A percentile compares a stretch with the other conserved stretches of the same genome.
Evolutionary conservation across 1,140 invertebrate species (phyloP).

Genomic region (Dendroctonus ponderosae): DNA sequence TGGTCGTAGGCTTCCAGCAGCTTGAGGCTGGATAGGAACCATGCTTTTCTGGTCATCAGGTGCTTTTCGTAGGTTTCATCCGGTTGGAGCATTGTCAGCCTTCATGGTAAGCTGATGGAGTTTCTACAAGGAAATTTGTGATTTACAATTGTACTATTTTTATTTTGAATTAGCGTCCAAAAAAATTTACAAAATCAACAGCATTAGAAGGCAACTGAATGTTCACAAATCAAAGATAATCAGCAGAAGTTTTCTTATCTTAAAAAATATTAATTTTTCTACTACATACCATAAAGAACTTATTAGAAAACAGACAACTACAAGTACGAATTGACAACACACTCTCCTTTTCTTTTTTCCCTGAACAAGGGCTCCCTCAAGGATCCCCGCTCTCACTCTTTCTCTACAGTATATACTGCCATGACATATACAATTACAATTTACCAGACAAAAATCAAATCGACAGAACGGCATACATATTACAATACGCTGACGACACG

Average conservation of each 20-base stretch:
- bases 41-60: conserved; percentile 50
- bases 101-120: conserved; percentile 3
- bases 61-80: conserved; percentile 66
- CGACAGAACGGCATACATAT: too few species aligned
- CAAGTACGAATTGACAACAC: too few species aligned
- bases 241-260: neutral
- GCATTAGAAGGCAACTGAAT: neutral
- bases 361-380: too few species aligned
- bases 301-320: too few species aligned
- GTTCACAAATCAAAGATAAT: neutral
- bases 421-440: too few species aligned
- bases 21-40: conserved; percentile 51
- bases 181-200: conserved; percentile 4
- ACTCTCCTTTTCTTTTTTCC: too few species aligned
- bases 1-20: conserved; percentile 62
- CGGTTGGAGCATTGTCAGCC: conserved; percentile 58
- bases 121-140: conserved; percentile 5
- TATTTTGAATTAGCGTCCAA: neutral
- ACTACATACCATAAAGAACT: too few species aligned
- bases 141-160: neutral
- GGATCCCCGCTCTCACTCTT: too few species aligned
- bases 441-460: too few species aligned
- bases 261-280: too few species aligned
- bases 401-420: too few species aligned
- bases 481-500: too few species aligned